Conservation (phyloP, 2,113 vertebrate species). For the Hippocampus guttulatus region DNA sequence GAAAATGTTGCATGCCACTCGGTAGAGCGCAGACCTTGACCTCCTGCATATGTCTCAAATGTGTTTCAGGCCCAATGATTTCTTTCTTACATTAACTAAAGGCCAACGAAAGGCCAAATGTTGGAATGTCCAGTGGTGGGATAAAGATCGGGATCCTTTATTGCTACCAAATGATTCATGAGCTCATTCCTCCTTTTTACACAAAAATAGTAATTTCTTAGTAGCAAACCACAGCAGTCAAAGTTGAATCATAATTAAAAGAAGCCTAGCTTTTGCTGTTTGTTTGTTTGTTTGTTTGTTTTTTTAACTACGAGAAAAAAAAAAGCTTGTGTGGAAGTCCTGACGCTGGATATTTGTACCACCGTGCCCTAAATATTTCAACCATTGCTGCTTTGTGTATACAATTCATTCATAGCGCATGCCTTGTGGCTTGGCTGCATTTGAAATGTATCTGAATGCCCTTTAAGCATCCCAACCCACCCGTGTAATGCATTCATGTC, state of each 20-base stretch:
- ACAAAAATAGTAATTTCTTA: neutral
- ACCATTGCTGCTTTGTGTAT: slow-evolving; percentile 30
- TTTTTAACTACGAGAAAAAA: neutral
- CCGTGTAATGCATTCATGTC: slow-evolving; percentile 35
- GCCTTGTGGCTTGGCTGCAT: slow-evolving; percentile 35
- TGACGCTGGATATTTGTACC: slow-evolving; percentile 7
- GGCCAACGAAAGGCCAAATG: neutral
- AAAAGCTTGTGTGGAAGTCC: slow-evolving; percentile 1
- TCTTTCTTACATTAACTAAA: neutral
- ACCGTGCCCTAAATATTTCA: slow-evolving; percentile 44
- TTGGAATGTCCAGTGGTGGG: neutral
- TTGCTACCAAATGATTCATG: too few relatives aligned
- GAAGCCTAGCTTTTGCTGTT: neutral
- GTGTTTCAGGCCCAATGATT: neutral
- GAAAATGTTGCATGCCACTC: neutral
- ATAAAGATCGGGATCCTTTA: too few relatives aligned
- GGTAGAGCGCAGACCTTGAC: neutral
- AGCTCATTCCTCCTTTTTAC: too few relatives aligned
- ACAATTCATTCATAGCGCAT: slow-evolving; percentile 40
- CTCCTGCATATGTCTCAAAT: neutral
- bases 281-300: neutral
- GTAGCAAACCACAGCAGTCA: too few relatives aligned
- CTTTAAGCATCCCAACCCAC: slow-evolving; percentile 39
- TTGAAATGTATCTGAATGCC: slow-evolving; percentile 45
- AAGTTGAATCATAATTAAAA: too few relatives aligned